phyloP scores from a whole-genome alignment of 2,888 invertebrate genomes.

The Noctua comes region DNA sequence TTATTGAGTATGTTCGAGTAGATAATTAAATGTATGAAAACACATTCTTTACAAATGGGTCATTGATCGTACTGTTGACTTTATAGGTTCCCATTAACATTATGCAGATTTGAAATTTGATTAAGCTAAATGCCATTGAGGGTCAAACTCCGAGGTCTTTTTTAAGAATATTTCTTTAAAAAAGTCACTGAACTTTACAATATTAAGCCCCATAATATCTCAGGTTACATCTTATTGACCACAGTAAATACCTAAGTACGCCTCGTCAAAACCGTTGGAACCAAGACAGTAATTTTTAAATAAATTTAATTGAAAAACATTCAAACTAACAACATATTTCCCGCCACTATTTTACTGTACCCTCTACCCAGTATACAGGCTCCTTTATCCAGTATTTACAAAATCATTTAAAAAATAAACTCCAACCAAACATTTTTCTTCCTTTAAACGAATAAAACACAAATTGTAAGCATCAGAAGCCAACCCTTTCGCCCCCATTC shows the following conservation, averaged over 20 bases:
- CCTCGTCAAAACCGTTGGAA: background rate
- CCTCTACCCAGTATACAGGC: background rate
- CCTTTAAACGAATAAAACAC: constrained; percentile 56
- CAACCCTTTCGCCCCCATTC: constrained; percentile 65
- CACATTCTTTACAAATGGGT: constrained; percentile 19
- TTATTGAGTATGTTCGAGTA: constrained; percentile 37
- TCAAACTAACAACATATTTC: background rate
- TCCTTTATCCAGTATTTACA: background rate
- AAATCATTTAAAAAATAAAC: constrained; percentile 37
- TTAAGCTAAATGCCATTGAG: background rate
- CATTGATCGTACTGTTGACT: constrained; percentile 40
- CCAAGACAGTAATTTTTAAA: background rate
- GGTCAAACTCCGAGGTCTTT: background rate
- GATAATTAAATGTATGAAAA: constrained; percentile 53
- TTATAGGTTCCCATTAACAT: constrained; percentile 10
- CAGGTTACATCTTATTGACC: background rate
- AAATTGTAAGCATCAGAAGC: constrained; percentile 65
- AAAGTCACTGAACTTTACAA: background rate
- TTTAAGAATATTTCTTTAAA: background rate
- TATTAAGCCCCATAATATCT: background rate
- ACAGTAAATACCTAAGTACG: background rate
- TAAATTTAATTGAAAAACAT: background rate
- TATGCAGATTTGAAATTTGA: constrained; percentile 1
- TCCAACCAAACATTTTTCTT: constrained; percentile 50
- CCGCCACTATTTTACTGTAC: background rate